Conservation (phyloP, 2,113 vertebrate genomes). For the Ceratotherium simum region DNA sequence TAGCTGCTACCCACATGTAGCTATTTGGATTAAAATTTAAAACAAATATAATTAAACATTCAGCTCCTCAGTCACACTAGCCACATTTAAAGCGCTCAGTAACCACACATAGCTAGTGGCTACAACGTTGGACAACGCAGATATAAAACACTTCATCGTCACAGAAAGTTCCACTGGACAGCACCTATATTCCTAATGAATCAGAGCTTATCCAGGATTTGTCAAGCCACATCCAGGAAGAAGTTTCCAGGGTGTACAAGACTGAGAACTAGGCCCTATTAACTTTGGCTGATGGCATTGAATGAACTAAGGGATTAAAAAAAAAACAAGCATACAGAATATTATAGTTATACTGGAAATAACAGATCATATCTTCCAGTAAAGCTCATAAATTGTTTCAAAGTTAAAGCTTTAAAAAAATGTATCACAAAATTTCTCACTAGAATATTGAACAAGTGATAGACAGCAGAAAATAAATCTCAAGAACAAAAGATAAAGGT, state of each 20-base stretch:
- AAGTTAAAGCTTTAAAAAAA: slow-evolving; percentile 44
- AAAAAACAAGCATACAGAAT: not conserved
- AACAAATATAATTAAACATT: not conserved
- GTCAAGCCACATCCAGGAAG: not conserved
- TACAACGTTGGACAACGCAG: not conserved
- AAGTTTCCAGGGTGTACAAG: not conserved
- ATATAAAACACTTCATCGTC: not conserved
- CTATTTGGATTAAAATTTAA: not conserved
- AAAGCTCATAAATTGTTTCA: not conserved
- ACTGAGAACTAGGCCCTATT: not conserved
- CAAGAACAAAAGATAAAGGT: not conserved
- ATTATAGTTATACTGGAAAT: not conserved
- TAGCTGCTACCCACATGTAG: not conserved
- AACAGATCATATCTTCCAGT: not conserved
- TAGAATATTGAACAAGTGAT: not conserved
- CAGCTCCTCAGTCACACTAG: not conserved
- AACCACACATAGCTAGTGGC: not conserved
- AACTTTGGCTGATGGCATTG: not conserved
- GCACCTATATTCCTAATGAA: not conserved
- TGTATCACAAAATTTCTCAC: not conserved
- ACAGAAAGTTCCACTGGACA: not conserved
- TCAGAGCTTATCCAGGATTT: not conserved
- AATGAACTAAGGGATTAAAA: not conserved
- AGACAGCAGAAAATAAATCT: not conserved
- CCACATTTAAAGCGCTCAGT: not conserved